Percentiles rank a stretch among this genome's conserved stretches.
phyloP scores from a whole-genome alignment of 2,888 invertebrate genomes.

The Eupithecia exiguata region DNA sequence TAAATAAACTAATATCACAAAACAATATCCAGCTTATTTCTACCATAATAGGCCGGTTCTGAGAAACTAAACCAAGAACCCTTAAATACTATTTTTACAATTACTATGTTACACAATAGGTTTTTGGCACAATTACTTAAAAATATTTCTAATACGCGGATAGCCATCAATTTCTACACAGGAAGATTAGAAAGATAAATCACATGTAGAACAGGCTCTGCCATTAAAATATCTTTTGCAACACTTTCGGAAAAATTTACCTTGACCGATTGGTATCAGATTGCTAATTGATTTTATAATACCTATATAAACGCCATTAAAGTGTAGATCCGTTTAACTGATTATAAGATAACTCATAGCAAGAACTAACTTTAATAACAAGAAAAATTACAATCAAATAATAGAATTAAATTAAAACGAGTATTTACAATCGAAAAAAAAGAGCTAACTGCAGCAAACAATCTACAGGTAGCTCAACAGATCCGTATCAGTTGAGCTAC shows the following conservation, averaged over 20 bases:
- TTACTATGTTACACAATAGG: constrained; percentile 11
- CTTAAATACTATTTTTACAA: constrained; percentile 11
- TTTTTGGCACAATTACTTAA: constrained; percentile 25
- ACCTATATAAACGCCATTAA: background rate
- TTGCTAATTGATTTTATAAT: background rate
- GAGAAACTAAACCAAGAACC: constrained; percentile 24
- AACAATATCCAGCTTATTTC: constrained; percentile 25
- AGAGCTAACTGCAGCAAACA: no score
- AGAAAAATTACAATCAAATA: no score
- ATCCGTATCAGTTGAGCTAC: no score
- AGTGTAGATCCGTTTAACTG: background rate
- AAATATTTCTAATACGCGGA: background rate
- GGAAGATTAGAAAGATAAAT: background rate
- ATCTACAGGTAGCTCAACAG: no score
- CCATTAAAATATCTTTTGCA: background rate
- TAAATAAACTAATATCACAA: constrained; percentile 34
- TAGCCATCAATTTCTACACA: background rate
- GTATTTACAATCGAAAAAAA: no score
- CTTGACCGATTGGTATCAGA: background rate
- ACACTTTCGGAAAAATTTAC: background rate
- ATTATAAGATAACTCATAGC: no score
- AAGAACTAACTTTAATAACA: no score
- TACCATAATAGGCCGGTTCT: constrained; percentile 35
- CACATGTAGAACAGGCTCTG: background rate
- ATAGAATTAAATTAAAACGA: no score